phyloP scores from a whole-genome alignment of 1,140 invertebrate species.

The Pseudomyrmex cubaensis region DNA sequence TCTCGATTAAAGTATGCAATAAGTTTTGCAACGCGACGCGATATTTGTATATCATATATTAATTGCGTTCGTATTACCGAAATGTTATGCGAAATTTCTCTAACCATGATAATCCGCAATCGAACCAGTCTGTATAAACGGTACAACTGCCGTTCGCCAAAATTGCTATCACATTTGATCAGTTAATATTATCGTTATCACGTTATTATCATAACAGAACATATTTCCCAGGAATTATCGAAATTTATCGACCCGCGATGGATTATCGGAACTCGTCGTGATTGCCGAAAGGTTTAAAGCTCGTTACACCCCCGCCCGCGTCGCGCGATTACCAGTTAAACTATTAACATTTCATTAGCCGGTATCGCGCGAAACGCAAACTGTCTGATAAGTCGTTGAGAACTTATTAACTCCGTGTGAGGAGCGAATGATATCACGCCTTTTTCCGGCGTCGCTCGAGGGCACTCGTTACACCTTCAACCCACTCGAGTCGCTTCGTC shows the following conservation, averaged over 20 bases:
- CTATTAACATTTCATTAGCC: constrained; percentile 36
- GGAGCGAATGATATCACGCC: constrained; percentile 26
- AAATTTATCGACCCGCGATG: constrained; percentile 22
- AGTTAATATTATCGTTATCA: constrained; percentile 48
- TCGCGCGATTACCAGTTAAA: constrained; percentile 12
- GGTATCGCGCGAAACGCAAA: constrained; percentile 6
- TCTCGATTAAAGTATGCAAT: too few species aligned
- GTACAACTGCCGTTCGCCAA: not conserved
- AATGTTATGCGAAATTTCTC: not conserved
- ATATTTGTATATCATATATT: not conserved
- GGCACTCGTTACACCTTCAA: constrained; percentile 37
- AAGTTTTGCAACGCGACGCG: too few species aligned
- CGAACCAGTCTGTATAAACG: not conserved
- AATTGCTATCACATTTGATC: not conserved
- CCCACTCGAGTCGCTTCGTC: constrained; percentile 12
- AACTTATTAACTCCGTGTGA: constrained; percentile 43
- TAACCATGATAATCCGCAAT: not conserved
- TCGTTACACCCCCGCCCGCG: not conserved
- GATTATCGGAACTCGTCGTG: constrained; percentile 22
- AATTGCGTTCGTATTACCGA: not conserved
- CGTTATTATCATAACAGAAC: not conserved
- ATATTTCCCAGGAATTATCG: constrained; percentile 37
- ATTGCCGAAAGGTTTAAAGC: constrained; percentile 15
- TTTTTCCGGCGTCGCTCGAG: constrained; percentile 16
- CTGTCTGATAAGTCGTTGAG: not conserved